phyloP scores from a whole-genome alignment of 2,888 invertebrate genomes.

The Pterostichus madidus region DNA sequence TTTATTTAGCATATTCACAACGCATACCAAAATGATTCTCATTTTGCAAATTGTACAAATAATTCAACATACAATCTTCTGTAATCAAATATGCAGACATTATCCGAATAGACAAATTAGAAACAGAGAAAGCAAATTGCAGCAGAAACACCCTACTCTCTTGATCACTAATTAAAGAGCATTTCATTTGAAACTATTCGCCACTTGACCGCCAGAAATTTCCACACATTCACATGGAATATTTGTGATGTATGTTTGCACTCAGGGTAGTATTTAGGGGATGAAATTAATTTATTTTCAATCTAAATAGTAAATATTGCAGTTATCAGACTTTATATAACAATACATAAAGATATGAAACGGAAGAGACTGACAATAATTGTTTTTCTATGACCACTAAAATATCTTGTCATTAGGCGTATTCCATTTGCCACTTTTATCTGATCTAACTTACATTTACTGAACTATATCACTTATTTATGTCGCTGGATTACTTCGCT shows the following conservation, averaged over 20 bases:
- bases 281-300: too few relatives aligned
- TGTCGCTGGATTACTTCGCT: too few relatives aligned
- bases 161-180: conserved; percentile 42
- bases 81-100: conserved; percentile 17
- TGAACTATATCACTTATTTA: too few relatives aligned
- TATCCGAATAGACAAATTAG: conserved; percentile 20
- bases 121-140: conserved; percentile 6
- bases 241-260: not conserved
- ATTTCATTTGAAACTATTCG: conserved; percentile 37
- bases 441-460: too few relatives aligned
- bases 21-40: not conserved
- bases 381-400: too few relatives aligned
- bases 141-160: not conserved
- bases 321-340: too few relatives aligned
- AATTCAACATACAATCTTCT: conserved; percentile 9
- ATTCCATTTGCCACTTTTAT: too few relatives aligned
- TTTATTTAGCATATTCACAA: not conserved
- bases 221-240: not conserved
- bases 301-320: too few relatives aligned
- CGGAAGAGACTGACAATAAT: too few relatives aligned
- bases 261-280: not conserved
- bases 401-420: too few relatives aligned
- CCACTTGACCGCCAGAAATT: conserved; percentile 39
- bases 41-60: not conserved
- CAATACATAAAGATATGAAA: too few relatives aligned